Percentiles rank a stretch among this genome's conserved stretches.
phyloP scores from a whole-genome alignment of 2,888 invertebrate species.

The Alviniconcha strummeri region DNA sequence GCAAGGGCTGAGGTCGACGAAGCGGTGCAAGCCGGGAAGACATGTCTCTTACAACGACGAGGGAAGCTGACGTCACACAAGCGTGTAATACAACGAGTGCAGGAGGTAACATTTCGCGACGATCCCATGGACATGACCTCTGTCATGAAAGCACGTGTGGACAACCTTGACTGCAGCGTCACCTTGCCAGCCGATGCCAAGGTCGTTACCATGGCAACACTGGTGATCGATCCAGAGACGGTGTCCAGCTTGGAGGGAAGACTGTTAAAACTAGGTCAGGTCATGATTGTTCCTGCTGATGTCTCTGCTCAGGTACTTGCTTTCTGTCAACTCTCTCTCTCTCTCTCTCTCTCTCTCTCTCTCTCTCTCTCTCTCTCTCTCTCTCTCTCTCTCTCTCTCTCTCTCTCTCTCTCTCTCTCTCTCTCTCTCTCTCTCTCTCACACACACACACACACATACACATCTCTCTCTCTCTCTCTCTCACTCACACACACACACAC shows the following conservation, averaged over 20 bases:
- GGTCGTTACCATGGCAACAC: background rate
- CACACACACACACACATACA: no score
- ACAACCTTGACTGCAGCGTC: background rate
- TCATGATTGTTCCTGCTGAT: background rate
- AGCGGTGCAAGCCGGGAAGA: background rate
- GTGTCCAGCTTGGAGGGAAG: background rate
- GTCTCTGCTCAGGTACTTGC: background rate
- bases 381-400: no score
- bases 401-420: no score
- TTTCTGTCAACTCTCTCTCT: no score
- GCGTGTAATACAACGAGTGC: background rate
- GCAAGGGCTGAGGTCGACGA: background rate
- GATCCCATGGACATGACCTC: background rate
- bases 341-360: no score
- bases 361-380: no score
- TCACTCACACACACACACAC: no score
- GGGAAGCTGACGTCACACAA: constrained; percentile 9
- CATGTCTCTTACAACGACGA: background rate
- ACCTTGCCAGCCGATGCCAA: background rate
- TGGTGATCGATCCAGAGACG: background rate
- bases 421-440: no score
- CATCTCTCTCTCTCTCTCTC: no score
- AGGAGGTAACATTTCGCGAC: background rate
- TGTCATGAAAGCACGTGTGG: background rate
- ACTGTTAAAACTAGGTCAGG: background rate